Base-by-base conservation (phyloP, 2,113 vertebrate genomes). In the Pollimyrus isidori region DNA sequence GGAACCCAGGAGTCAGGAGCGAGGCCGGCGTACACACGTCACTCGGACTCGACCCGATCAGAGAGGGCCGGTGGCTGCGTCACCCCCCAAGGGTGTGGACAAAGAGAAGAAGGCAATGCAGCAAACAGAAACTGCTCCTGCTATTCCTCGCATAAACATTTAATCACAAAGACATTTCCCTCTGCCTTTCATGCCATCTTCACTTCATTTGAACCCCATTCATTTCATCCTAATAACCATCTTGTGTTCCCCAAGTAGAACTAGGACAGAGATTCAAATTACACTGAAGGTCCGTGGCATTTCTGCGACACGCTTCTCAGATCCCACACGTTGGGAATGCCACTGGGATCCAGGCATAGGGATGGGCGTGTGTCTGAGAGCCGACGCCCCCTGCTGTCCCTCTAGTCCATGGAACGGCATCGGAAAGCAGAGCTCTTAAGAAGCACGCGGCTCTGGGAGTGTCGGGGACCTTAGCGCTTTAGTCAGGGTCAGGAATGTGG, bases 1-100 rank as follows among this genome's bases (percentile, higher is more conserved):
- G 91, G 84, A 90, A 56, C 92, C 90, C 90, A 90, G 82, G 76
- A 91, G 84, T 91, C 89, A 87, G 84, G 65, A 13, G 11, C 0
- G 26, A 91, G 92, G 90, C 91, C 58, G 26, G 65, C 87, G 84
- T 65, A 90, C 19, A 76, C 87, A 87, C 90, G 89, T 88, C 89
- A 11, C 6, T 80, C 2, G 4, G 45, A 48, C 39, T 1, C 2
- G 0, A 26, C 30, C 10, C 1, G 7, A 30, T 80, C 69, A 13
- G 88, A 80, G 7, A 42, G 30, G 30, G 19, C 1, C 5, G 73
- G 26, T 11, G 1, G 48, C 30, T 45, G 17, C 23, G 15, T n/a
- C 50, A 45, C 52, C 17, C 42, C 58, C 23, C 6, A 15, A 45
- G n/a, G 30, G n/a, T 9, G 23, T 23, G 30, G 30, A n/a, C 73